phyloP scores from a whole-genome alignment of 2,888 invertebrate genomes.

The Scaptomyza flava region DNA sequence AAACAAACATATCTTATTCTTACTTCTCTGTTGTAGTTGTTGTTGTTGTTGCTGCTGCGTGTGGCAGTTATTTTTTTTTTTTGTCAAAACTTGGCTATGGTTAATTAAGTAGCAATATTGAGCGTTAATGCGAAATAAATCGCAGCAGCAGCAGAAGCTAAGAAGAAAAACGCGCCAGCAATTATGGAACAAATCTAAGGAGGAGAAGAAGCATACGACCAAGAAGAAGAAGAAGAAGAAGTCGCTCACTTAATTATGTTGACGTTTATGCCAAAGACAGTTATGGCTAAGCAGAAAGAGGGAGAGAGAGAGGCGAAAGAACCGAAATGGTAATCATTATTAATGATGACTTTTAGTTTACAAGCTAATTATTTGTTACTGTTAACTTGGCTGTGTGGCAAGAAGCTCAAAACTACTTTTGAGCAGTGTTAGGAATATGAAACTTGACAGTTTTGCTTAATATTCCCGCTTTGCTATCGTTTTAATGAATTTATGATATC shows the following conservation, averaged over 20 bases:
- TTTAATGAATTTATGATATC: slow-evolving; percentile 75
- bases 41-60: slow-evolving; percentile 35
- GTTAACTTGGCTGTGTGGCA: slow-evolving; percentile 41
- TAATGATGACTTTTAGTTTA: slow-evolving; percentile 80
- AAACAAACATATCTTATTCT: no score
- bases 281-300: slow-evolving; percentile 11
- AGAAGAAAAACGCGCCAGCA: slow-evolving; percentile 35
- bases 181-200: slow-evolving; percentile 44
- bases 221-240: slow-evolving; percentile 21
- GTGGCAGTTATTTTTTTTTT: slow-evolving; percentile 38
- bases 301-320: slow-evolving; percentile 12
- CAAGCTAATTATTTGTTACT: slow-evolving; percentile 80
- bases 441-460: not conserved
- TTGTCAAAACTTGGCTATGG: slow-evolving; percentile 60
- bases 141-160: slow-evolving; percentile 71
- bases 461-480: slow-evolving; percentile 66
- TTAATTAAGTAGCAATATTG: slow-evolving; percentile 78
- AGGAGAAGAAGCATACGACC: slow-evolving; percentile 1
- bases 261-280: slow-evolving; percentile 67
- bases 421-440: not conserved
- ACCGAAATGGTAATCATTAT: slow-evolving; percentile 72
- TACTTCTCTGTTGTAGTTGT: no score
- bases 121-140: slow-evolving; percentile 81
- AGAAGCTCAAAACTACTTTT: slow-evolving; percentile 14
- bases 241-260: slow-evolving; percentile 74